These are phyloP conservation scores for Pogona vitticeps DNA, from an alignment of 2,113 vertebrate genomes.

Conservation along the genomic window DNA sequence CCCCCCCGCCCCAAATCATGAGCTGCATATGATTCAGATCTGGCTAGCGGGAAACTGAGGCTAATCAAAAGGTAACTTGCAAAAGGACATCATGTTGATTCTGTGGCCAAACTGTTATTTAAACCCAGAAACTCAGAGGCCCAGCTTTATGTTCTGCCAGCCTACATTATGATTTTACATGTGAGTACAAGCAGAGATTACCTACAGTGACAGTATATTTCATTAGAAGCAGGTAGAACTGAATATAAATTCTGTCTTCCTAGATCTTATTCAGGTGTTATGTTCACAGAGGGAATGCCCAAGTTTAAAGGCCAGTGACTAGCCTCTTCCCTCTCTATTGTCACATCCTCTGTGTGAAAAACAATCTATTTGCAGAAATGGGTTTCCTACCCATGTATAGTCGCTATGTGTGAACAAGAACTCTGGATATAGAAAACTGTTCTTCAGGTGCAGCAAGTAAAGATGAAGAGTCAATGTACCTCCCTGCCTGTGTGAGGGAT, in stretches of 20 bases:
- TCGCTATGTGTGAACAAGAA: too few species aligned
- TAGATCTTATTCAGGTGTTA: too few species aligned
- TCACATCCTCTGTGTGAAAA: too few species aligned
- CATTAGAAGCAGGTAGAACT: conserved; percentile 29
- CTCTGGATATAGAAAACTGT: too few species aligned
- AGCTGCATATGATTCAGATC: background rate
- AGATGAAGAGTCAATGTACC: too few species aligned
- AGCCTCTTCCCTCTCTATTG: too few species aligned
- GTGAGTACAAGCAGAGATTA: conserved; percentile 56
- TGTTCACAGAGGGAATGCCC: too few species aligned
- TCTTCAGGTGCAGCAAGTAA: too few species aligned
- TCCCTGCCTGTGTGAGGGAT: too few species aligned
- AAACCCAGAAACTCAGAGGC: background rate
- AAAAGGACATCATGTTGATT: background rate
- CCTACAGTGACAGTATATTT: conserved; percentile 10
- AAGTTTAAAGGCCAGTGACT: too few species aligned
- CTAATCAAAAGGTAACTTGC: background rate
- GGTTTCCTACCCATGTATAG: too few species aligned
- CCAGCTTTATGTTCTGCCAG: background rate
- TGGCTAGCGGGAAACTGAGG: background rate
- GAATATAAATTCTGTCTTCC: conserved; percentile 10
- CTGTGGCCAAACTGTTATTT: background rate
- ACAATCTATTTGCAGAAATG: too few species aligned
- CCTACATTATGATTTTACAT: conserved; percentile 32
- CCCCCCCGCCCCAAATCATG: background rate